Percentiles rank a stretch among this genome's conserved stretches.
phyloP scores from a whole-genome alignment of 37 sponge, comb jelly and placozoan species.

The Halichondria panicea region DNA sequence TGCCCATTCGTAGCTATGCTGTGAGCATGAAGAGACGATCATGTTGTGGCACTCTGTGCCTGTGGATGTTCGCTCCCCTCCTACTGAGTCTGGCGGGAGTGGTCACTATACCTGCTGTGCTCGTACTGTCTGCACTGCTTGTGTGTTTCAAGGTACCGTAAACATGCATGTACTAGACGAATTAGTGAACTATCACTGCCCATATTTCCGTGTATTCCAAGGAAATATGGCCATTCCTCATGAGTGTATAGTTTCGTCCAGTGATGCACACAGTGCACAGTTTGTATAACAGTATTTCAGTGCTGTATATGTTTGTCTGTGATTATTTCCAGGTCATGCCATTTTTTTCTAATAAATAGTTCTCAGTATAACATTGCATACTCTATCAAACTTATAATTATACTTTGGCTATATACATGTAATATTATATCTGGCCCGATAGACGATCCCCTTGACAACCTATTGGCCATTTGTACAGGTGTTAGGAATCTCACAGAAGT shows the following conservation, averaged over 20 bases:
- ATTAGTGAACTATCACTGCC: too few relatives aligned
- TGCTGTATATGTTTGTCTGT: neutral
- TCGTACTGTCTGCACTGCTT: constrained; percentile 20
- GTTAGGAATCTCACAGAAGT: constrained; percentile 22
- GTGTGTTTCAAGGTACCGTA: constrained; percentile 10
- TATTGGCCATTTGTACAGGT: constrained; percentile 7
- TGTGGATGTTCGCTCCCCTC: constrained; percentile 16
- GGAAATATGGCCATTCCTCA: too few relatives aligned
- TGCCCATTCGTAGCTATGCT: neutral
- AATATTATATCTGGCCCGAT: neutral
- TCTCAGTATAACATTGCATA: neutral
- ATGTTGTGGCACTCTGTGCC: neutral
- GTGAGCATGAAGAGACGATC: neutral
- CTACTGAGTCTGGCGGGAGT: constrained; percentile 9
- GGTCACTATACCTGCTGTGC: constrained; percentile 3
- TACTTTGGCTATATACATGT: neutral
- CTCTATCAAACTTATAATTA: too few relatives aligned
- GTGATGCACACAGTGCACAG: neutral
- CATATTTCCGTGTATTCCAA: too few relatives aligned
- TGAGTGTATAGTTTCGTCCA: too few relatives aligned
- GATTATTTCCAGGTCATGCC: too few relatives aligned
- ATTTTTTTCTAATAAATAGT: neutral
- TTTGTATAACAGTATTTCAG: neutral
- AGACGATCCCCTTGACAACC: neutral
- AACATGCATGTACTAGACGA: neutral